These are phyloP conservation scores for Galleria mellonella DNA, from an alignment of 1,140 invertebrate species.

Conservation along the genomic window DNA sequence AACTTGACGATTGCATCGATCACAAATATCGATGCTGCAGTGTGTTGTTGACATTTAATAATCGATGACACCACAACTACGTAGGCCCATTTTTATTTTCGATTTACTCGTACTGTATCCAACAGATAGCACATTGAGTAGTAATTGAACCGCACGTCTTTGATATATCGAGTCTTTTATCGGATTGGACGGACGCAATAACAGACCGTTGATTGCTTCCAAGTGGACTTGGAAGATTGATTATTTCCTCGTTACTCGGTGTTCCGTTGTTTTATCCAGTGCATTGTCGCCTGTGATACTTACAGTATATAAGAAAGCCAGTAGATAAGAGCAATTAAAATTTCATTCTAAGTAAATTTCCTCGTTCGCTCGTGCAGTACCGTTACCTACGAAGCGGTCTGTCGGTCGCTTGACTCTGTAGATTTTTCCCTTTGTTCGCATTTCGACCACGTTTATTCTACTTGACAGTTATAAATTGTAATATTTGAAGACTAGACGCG, in stretches of 20 bases:
- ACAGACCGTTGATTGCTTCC: slow-evolving; percentile 72
- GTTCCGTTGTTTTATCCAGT: slow-evolving; percentile 38
- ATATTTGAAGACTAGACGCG: too few species aligned
- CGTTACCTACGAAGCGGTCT: slow-evolving; percentile 1
- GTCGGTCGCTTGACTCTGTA: too few species aligned
- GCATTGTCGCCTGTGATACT: slow-evolving; percentile 16
- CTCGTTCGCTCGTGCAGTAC: too few species aligned
- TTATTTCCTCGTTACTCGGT: slow-evolving; percentile 67
- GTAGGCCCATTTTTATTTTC: slow-evolving; percentile 50
- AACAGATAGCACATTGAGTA: slow-evolving; percentile 59
- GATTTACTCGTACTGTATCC: slow-evolving; percentile 52
- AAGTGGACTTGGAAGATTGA: slow-evolving; percentile 68
- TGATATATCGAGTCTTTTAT: slow-evolving; percentile 74
- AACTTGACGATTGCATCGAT: too few species aligned
- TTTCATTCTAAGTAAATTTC: too few species aligned
- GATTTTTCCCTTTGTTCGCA: too few species aligned
- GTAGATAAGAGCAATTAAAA: too few species aligned
- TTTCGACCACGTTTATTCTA: too few species aligned
- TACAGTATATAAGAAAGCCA: too few species aligned
- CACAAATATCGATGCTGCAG: not conserved
- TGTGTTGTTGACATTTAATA: slow-evolving; percentile 2
- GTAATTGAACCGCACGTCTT: slow-evolving; percentile 74
- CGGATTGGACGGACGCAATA: slow-evolving; percentile 73
- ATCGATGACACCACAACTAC: not conserved
- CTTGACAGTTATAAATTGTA: too few species aligned